phyloP scores from a whole-genome alignment of 53 echinoderm and acorn worm genomes.

The Zoroaster sp. region DNA sequence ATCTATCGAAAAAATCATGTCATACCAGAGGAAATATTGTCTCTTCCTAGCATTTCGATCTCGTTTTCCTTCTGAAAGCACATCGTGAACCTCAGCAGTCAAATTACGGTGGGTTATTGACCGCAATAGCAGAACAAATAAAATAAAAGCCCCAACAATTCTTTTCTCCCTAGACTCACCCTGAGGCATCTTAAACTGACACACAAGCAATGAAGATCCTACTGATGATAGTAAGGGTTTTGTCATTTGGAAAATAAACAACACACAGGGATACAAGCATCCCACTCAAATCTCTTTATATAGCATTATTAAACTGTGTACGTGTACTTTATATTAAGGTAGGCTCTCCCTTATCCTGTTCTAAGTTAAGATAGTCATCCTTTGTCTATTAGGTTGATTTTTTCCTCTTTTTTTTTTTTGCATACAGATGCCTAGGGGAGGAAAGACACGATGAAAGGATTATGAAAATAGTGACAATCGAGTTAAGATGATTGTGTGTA shows the following conservation, averaged over 20 bases:
- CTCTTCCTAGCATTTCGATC: not conserved
- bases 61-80: not conserved
- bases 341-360: not conserved
- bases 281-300: not conserved
- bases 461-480: constrained; percentile 48
- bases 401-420: not conserved
- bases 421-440: not conserved
- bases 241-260: constrained; percentile 58
- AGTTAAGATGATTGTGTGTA: constrained; percentile 43
- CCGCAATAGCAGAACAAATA: constrained; percentile 9
- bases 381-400: not conserved
- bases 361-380: not conserved
- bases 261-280: constrained; percentile 10
- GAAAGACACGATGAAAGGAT: constrained; percentile 19
- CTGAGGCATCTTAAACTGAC: constrained; percentile 24
- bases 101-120: constrained; percentile 37
- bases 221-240: constrained; percentile 28
- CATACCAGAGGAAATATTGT: not conserved
- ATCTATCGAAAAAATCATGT: not conserved
- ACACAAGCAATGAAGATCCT: constrained; percentile 49
- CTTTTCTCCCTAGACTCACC: not conserved
- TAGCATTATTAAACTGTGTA: constrained; percentile 45
- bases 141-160: not conserved
- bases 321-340: constrained; percentile 38
- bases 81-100: constrained; percentile 21